Base-by-base conservation (phyloP, 2,113 vertebrate genomes). In the Misgurnus anguillicaudatus region DNA sequence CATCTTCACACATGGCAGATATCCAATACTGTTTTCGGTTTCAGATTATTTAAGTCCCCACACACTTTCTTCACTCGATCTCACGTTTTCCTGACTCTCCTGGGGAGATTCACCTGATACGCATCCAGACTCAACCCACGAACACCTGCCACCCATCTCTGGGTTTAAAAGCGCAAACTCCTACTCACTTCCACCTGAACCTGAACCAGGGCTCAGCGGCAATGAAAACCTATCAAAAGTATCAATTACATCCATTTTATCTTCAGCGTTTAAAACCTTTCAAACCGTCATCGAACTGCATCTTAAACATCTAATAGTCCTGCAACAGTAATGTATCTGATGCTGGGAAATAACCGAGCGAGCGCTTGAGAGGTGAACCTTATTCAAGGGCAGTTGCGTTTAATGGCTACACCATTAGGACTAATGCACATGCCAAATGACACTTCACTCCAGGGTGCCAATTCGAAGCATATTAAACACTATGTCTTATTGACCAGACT, bases 381-480 rank as follows among this genome's bases (percentile, higher is more conserved):
- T 73, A 83, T 83, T 83, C 80, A 84, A 78, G 70, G 79, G 69
- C 79, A 81, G 79, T 77, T 78, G 67, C 21, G 68, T 69, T 66
- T 84, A 84, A 84, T 81, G 58, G 69, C 21, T 61, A 38, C 31
- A 48, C 75, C 79, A 84, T 84, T 84, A 84, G 64, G 16, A 70
- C 64, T 81, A 84, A 84, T 81, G 79, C 68, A 72, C 38, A 65
- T 62, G n/a, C 62, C 64, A 67, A 77, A 80, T 53, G 69, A 79
- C 83, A 75, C 48, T 58, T 55, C 47, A 76, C 74, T 84, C 74
- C 78, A 41, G 13, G 60, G 62, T 65, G 82, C 75, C 82, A 75
- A 78, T 81, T 81, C 70, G 24, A 58, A 62, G 24, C 9, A 45
- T 69, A 75, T 78, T 84, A 78, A 78, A 71, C 77, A 67, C 60